Evolutionary conservation across 2,113 vertebrate species (phyloP).

Genomic region (Conger conger): DNA sequence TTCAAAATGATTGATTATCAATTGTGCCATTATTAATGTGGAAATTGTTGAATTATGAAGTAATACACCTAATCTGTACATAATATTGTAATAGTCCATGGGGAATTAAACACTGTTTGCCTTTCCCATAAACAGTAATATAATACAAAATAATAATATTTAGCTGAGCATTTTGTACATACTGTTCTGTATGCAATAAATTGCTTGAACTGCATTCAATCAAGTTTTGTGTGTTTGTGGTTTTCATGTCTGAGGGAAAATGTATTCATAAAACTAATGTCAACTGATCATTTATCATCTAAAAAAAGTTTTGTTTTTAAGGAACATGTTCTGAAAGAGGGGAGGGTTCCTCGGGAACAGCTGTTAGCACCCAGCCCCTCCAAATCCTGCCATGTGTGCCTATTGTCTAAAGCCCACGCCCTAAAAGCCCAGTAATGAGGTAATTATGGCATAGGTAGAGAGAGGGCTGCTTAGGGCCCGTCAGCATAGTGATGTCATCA

Average conservation of each 20-base stretch:
- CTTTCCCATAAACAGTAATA: neutral
- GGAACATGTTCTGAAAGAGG: constrained; percentile 24
- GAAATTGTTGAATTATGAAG: no score
- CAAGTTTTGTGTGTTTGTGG: neutral
- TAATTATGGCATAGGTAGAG: constrained; percentile 7
- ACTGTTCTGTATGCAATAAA: neutral
- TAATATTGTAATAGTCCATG: no score
- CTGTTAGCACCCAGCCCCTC: constrained; percentile 50
- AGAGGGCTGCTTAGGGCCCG: neutral
- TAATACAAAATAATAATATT: neutral
- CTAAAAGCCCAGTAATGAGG: constrained; percentile 25
- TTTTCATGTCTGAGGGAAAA: neutral
- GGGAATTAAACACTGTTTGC: neutral
- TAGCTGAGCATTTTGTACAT: neutral
- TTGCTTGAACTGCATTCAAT: neutral
- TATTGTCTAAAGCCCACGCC: constrained; percentile 57
- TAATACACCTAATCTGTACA: no score
- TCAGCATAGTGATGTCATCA: neutral
- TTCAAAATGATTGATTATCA: neutral
- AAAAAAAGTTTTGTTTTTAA: constrained; percentile 20
- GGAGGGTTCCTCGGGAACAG: constrained; percentile 51
- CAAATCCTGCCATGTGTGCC: constrained; percentile 60
- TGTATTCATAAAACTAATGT: neutral
- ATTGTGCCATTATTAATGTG: neutral
- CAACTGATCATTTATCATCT: no score